phyloP scores from a whole-genome alignment of 2,888 invertebrate genomes.

The Drosophila aldrichi region DNA sequence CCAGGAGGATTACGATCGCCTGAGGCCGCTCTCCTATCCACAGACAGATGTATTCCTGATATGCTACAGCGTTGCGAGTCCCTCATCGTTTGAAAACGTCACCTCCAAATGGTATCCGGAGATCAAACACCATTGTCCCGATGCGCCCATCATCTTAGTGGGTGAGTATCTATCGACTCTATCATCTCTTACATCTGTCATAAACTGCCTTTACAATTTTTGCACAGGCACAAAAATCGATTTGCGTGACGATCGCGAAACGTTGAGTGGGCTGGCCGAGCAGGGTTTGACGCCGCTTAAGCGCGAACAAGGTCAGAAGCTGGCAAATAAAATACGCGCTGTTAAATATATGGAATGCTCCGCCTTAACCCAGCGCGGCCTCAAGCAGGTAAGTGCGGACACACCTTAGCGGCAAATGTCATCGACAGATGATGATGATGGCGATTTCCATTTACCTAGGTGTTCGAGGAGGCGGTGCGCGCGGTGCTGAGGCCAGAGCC shows the following conservation, averaged over 20 bases:
- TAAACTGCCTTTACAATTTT: not conserved
- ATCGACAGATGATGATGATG: not conserved
- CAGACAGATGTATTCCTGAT: conserved; percentile 99
- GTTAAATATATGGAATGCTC: conserved; percentile 99
- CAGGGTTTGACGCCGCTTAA: conserved; percentile 98
- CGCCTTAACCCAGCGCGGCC: conserved; percentile 98
- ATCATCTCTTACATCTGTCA: not conserved
- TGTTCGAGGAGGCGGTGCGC: conserved; percentile 99
- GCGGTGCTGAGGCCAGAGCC: conserved; percentile 99
- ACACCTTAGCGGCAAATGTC: conserved; percentile 23
- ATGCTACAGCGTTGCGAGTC: conserved; percentile 99
- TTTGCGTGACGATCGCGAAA: conserved; percentile 98
- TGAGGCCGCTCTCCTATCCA: conserved; percentile 98
- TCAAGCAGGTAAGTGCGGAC: conserved; percentile 90
- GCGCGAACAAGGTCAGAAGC: conserved; percentile 98
- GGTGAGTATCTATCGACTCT: conserved; percentile 87
- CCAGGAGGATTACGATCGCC: conserved; percentile 98
- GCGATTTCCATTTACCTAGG: conserved; percentile 86
- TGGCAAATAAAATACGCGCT: conserved; percentile 99
- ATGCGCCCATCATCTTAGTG: conserved; percentile 99
- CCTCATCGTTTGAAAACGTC: conserved; percentile 99
- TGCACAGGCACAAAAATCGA: conserved; percentile 97
- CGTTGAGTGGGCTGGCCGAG: conserved; percentile 94
- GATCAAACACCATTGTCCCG: conserved; percentile 99
- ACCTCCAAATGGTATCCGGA: conserved; percentile 99